phyloP scores from a whole-genome alignment of 2,888 invertebrate genomes.

The Omphaloscelis lunosa region DNA sequence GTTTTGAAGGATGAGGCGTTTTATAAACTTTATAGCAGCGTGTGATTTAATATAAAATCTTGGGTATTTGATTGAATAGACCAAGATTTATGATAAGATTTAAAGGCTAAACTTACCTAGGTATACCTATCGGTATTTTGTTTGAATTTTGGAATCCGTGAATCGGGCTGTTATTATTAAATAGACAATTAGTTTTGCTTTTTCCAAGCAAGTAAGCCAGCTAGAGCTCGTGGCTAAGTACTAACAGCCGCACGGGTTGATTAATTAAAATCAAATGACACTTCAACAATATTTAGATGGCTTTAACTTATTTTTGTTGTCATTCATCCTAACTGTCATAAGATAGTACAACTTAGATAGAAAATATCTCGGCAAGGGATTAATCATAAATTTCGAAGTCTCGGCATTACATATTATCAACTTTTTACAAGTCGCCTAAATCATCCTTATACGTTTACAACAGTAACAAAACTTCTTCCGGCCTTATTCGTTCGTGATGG shows the following conservation, averaged over 20 bases:
- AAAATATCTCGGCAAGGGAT: conserved; percentile 64
- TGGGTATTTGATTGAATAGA: conserved; percentile 23
- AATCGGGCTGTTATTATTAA: not conserved
- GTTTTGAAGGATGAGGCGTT: conserved; percentile 40
- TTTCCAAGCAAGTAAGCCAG: too few species aligned
- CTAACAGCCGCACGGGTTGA: too few species aligned
- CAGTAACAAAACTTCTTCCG: conserved; percentile 83
- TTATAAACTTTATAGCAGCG: conserved; percentile 37
- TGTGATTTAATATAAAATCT: conserved; percentile 30
- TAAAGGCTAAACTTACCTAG: not conserved
- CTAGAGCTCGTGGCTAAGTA: too few species aligned
- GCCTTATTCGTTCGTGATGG: conserved; percentile 72
- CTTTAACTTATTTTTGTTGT: conserved; percentile 41
- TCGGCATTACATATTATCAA: conserved; percentile 77
- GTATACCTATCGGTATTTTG: not conserved
- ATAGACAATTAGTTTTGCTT: not conserved
- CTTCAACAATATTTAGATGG: not conserved
- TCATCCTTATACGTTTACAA: conserved; percentile 86
- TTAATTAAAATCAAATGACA: not conserved
- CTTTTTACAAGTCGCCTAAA: conserved; percentile 84
- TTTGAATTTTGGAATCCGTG: not conserved
- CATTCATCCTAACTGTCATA: conserved; percentile 57
- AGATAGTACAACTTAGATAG: conserved; percentile 52
- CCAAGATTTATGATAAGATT: not conserved
- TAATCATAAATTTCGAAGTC: conserved; percentile 71